A percentile compares a stretch with the other conserved stretches of the same genome.
These are phyloP conservation scores for Phodopus roborovskii DNA, from an alignment of 2,113 vertebrate genomes.

Conservation along the genomic window DNA sequence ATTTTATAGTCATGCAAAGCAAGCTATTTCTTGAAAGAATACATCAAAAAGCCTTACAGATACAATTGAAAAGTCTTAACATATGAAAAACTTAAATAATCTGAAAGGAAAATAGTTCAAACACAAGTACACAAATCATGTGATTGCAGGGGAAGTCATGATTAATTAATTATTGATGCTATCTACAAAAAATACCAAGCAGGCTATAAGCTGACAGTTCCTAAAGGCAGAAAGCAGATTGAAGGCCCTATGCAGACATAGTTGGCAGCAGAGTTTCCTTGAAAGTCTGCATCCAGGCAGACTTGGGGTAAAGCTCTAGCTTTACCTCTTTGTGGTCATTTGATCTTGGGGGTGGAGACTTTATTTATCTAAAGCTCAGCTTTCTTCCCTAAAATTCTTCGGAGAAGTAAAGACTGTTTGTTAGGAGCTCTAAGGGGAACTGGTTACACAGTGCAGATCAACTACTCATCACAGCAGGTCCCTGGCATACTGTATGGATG, in stretches of 20 bases:
- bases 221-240: not conserved
- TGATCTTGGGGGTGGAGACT: not conserved
- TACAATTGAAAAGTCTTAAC: constrained; percentile 41
- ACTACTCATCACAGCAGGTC: rapidly evolving
- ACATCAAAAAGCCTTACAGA: constrained; percentile 17
- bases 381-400: not conserved
- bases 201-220: not conserved
- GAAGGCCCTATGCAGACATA: not conserved
- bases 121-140: constrained; percentile 29
- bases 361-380: not conserved
- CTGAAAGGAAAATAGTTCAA: constrained; percentile 37
- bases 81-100: constrained; percentile 26
- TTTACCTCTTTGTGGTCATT: not conserved
- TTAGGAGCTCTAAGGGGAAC: not conserved
- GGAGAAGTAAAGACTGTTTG: not conserved
- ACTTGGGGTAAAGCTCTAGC: not conserved
- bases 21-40: constrained; percentile 49
- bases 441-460: not conserved
- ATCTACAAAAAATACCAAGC: not conserved
- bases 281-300: not conserved
- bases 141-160: not conserved
- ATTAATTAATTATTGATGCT: constrained; percentile 36
- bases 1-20: constrained; percentile 43
- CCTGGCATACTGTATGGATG: not conserved
- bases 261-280: not conserved